phyloP scores from a whole-genome alignment of 2,113 vertebrate genomes.

The Indri indri region DNA sequence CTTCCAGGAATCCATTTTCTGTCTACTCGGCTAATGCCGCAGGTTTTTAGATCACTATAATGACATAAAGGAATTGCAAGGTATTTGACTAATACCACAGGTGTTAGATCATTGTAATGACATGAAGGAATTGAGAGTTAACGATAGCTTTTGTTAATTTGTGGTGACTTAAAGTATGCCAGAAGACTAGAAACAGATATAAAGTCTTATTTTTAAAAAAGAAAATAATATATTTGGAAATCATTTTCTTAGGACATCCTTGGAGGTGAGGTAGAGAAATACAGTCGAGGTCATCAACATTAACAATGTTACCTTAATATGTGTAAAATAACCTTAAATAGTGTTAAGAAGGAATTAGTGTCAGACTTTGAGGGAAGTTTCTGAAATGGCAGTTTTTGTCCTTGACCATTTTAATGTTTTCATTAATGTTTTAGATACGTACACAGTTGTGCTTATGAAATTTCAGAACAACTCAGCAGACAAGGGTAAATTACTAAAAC shows the following conservation, averaged over 20 bases:
- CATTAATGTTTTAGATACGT: background rate
- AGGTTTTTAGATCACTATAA: slow-evolving; percentile 32
- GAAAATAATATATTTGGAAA: background rate
- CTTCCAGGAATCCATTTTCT: slow-evolving; percentile 5
- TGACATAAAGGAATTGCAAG: background rate
- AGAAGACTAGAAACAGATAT: background rate
- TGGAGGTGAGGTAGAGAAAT: background rate
- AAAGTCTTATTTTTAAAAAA: background rate
- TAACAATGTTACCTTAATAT: background rate
- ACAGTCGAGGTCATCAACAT: background rate
- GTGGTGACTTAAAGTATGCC: background rate
- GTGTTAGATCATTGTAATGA: slow-evolving; percentile 29
- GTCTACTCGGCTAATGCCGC: background rate
- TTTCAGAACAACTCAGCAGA: background rate
- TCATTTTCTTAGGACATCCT: background rate
- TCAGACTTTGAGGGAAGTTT: background rate
- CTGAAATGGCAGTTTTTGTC: background rate
- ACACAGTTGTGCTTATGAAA: background rate
- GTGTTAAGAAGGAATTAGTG: background rate
- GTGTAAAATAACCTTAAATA: background rate
- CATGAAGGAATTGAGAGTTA: background rate
- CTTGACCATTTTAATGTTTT: background rate
- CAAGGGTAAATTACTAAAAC: background rate
- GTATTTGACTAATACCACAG: background rate
- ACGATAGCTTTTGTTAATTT: slow-evolving; percentile 15